A percentile compares a stretch with the other conserved stretches of the same genome.
Conservation (phyloP, 2,797 vertebrate species). For the Chaunax sp. region DNA sequence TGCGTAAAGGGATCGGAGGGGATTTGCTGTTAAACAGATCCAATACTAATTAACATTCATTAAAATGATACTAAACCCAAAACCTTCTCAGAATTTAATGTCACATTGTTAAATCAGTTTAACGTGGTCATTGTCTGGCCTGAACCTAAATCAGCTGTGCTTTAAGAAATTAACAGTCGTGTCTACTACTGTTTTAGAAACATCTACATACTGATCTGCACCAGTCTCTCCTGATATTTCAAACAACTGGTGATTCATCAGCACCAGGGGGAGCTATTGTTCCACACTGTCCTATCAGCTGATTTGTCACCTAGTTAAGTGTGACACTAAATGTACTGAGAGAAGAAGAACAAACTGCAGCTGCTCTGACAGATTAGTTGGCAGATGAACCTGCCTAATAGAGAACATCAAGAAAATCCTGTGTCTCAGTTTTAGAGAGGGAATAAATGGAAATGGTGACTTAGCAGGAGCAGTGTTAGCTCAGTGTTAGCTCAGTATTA, state of each 20-base stretch:
- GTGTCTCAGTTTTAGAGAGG: neutral
- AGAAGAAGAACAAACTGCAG: neutral
- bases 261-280: neutral
- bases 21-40: neutral
- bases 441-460: slow-evolving; percentile 18
- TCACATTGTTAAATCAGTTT: neutral
- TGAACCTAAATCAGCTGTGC: too few relatives aligned
- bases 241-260: too few relatives aligned
- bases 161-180: too few relatives aligned
- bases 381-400: neutral
- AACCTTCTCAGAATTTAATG: too few relatives aligned
- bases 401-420: slow-evolving; percentile 13
- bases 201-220: neutral
- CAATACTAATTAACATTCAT: neutral
- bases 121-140: neutral
- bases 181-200: neutral
- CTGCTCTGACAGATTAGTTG: slow-evolving; percentile 1
- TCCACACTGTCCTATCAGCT: neutral
- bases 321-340: neutral
- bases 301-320: neutral
- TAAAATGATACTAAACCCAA: too few relatives aligned
- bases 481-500: too few relatives aligned
- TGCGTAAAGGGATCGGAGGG: too few relatives aligned
- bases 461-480: neutral
- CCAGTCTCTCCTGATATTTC: neutral